Percentiles rank a stretch among this genome's conserved stretches.
These are phyloP conservation scores for Peromyscus californicus DNA, from an alignment of 2,113 vertebrate species.

Conservation along the genomic window DNA sequence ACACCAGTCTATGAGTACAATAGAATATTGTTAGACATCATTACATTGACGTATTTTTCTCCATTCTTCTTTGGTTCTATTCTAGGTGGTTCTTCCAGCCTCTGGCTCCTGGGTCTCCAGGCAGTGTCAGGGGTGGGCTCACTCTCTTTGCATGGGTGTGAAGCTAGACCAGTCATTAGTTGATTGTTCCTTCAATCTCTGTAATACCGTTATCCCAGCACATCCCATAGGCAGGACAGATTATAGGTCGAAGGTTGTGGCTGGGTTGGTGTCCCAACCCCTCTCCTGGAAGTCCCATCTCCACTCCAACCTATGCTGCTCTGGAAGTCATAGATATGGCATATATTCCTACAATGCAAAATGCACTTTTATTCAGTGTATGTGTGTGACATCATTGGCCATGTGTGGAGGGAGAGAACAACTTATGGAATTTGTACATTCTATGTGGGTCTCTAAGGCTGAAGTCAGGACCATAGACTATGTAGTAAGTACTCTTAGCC, in stretches of 20 bases:
- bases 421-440: too few species aligned
- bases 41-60: neutral
- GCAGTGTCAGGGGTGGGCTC: neutral
- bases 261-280: neutral
- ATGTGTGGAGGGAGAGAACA: neutral
- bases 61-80: neutral
- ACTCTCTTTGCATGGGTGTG: neutral
- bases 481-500: neutral
- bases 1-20: neutral
- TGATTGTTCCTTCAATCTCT: neutral
- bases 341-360: fast-evolving
- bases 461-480: too few species aligned
- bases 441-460: too few species aligned
- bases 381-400: neutral
- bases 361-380: neutral
- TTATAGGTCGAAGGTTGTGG: neutral
- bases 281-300: neutral
- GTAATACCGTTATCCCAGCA: neutral
- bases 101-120: neutral
- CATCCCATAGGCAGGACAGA: neutral
- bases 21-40: neutral
- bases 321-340: fast-evolving
- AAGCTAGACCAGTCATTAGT: neutral
- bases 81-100: neutral
- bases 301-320: fast-evolving